Percentiles rank a stretch among this genome's conserved stretches.
phyloP scores from a whole-genome alignment of 2,113 vertebrate genomes.

The Menidia beryllina region DNA sequence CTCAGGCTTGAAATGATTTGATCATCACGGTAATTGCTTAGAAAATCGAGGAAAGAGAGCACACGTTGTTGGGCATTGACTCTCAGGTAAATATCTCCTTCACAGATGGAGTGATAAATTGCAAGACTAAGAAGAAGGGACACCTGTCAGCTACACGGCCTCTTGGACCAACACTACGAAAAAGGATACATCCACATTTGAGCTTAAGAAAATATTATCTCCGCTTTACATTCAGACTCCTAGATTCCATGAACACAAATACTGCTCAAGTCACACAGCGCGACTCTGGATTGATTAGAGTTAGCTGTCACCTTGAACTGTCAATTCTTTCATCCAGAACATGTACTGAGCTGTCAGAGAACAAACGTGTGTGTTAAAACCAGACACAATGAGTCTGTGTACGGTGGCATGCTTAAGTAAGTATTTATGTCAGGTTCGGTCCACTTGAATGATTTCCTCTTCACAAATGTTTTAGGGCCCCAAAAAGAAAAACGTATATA shows the following conservation, averaged over 20 bases:
- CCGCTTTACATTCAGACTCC: neutral
- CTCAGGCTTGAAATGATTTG: slow-evolving; percentile 24
- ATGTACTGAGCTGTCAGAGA: slow-evolving; percentile 64
- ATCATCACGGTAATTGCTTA: slow-evolving; percentile 29
- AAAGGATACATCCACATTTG: slow-evolving; percentile 43
- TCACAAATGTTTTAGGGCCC: neutral
- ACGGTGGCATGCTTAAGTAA: neutral
- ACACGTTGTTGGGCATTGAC: slow-evolving; percentile 45
- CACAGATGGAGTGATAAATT: slow-evolving; percentile 82
- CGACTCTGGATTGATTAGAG: slow-evolving; percentile 56
- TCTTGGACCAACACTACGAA: slow-evolving; percentile 41
- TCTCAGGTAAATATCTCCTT: slow-evolving; percentile 62
- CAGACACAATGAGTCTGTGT: slow-evolving; percentile 34
- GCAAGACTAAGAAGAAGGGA: slow-evolving; percentile 77
- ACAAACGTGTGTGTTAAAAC: slow-evolving; percentile 59
- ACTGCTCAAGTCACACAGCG: slow-evolving; percentile 38
- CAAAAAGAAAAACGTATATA: neutral
- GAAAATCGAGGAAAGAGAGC: slow-evolving; percentile 6
- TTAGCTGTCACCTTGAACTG: slow-evolving; percentile 75
- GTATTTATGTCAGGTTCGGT: slow-evolving; percentile 4
- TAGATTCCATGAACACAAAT: slow-evolving; percentile 24
- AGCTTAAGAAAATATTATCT: slow-evolving; percentile 13
- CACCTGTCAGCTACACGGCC: slow-evolving; percentile 74
- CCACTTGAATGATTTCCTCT: neutral
- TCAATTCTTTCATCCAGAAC: slow-evolving; percentile 64